phyloP scores from a whole-genome alignment of 2,888 invertebrate species.

The Oscheius onirici region DNA sequence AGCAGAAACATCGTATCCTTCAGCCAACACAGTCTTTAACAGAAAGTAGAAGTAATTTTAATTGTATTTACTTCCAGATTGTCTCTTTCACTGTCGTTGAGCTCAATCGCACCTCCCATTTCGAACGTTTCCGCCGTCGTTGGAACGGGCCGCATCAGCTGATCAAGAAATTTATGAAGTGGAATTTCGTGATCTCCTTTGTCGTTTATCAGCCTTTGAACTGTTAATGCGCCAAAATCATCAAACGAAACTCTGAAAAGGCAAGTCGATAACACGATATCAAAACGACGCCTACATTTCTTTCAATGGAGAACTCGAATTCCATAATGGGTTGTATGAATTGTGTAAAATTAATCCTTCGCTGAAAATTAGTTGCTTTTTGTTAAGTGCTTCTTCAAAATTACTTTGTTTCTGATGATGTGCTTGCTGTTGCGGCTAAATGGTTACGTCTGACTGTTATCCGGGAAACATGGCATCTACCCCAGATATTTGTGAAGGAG shows the following conservation, averaged over 20 bases:
- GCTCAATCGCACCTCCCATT: conserved; percentile 1
- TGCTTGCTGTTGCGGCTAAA: neutral
- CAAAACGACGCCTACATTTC: conserved; percentile 3
- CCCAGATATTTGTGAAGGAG: neutral
- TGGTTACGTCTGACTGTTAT: neutral
- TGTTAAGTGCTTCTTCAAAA: neutral
- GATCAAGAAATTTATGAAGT: conserved; percentile 13
- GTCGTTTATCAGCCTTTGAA: neutral
- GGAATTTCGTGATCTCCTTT: neutral
- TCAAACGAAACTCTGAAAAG: conserved; percentile 9
- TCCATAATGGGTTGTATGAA: conserved; percentile 7
- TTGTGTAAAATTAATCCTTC: conserved; percentile 8
- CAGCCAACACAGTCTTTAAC: neutral
- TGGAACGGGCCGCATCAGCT: neutral
- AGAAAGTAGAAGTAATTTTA: too few relatives aligned
- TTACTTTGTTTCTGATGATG: neutral
- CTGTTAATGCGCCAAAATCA: conserved; percentile 4
- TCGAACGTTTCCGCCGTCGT: neutral
- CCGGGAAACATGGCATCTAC: neutral
- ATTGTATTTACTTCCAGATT: neutral
- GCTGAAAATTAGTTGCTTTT: conserved; percentile 2
- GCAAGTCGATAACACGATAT: neutral
- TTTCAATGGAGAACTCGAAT: neutral
- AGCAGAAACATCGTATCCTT: conserved; percentile 21
- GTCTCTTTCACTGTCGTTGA: conserved; percentile 14